phyloP scores from a whole-genome alignment of 2,113 vertebrate genomes.

The Semicossyphus pulcher region DNA sequence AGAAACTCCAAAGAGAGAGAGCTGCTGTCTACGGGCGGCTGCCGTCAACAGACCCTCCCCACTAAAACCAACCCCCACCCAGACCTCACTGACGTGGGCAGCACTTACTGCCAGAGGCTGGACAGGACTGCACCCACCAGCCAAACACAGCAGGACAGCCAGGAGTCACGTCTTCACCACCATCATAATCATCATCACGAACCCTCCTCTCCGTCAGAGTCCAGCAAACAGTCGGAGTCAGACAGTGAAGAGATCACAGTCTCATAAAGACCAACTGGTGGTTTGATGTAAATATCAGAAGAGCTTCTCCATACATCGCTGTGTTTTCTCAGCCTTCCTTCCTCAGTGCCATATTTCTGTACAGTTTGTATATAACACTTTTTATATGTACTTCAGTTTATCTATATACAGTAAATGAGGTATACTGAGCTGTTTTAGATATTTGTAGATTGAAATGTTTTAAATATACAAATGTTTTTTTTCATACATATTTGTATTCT shows the following conservation, averaged over 20 bases:
- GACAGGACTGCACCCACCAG: conserved; percentile 75
- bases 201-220: conserved; percentile 82
- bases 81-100: conserved; percentile 95
- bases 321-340: conserved; percentile 27
- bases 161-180: conserved; percentile 67
- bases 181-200: conserved; percentile 13
- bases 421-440: conserved; percentile 35
- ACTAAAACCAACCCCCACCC: conserved; percentile 98
- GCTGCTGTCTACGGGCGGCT: conserved; percentile 94
- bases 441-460: conserved; percentile 43
- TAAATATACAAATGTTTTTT: conserved; percentile 33
- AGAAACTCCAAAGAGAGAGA: conserved; percentile 98
- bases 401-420: conserved; percentile 30
- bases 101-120: conserved; percentile 79
- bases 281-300: conserved; percentile 6
- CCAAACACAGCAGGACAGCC: conserved; percentile 72
- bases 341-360: conserved; percentile 36
- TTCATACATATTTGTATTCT: conserved; percentile 43
- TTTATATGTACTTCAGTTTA: conserved; percentile 26
- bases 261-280: conserved; percentile 79
- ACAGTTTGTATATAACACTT: conserved; percentile 52
- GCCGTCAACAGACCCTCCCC: conserved; percentile 96
- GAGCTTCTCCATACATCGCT: conserved; percentile 28
- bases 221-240: conserved; percentile 92
- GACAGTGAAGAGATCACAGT: conserved; percentile 94